Evolutionary conservation across 2,888 invertebrate genomes (phyloP).

Genomic region (Sinohyriopsis cumingii): DNA sequence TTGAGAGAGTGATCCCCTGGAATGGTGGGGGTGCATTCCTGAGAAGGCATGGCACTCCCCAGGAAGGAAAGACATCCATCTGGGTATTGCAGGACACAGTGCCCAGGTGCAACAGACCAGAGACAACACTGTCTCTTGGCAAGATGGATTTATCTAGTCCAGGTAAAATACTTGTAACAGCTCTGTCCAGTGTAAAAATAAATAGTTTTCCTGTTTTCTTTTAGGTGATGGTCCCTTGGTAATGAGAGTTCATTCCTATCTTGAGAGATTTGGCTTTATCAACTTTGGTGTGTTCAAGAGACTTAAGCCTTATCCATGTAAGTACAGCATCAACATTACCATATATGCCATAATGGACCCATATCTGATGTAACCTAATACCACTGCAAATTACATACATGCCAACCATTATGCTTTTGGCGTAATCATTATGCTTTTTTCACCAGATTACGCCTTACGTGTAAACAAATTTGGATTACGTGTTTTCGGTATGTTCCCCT

Average conservation of each 20-base stretch:
- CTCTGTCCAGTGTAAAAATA: neutral
- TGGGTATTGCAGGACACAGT: no score
- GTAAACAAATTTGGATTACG: no score
- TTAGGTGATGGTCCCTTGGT: conserved; percentile 84
- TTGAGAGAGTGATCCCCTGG: no score
- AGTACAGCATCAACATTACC: conserved; percentile 1
- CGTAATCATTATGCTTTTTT: neutral
- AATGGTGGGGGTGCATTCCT: no score
- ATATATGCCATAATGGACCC: neutral
- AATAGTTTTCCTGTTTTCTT: conserved; percentile 7
- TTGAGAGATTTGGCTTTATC: conserved; percentile 96
- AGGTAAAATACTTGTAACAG: neutral
- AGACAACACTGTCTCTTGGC: no score
- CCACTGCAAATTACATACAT: neutral
- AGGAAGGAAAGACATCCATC: no score
- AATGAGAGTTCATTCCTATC: conserved; percentile 88
- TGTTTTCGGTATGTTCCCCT: no score
- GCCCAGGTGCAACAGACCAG: no score
- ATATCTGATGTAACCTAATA: neutral
- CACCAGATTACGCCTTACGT: no score
- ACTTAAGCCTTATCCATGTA: conserved; percentile 76
- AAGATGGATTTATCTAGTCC: no score
- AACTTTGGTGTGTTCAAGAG: conserved; percentile 97
- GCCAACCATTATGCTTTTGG: neutral
- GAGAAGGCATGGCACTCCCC: no score